Evolutionary conservation across 2,797 vertebrate genomes (phyloP).

Genomic region (Loriculus beryllinus): DNA sequence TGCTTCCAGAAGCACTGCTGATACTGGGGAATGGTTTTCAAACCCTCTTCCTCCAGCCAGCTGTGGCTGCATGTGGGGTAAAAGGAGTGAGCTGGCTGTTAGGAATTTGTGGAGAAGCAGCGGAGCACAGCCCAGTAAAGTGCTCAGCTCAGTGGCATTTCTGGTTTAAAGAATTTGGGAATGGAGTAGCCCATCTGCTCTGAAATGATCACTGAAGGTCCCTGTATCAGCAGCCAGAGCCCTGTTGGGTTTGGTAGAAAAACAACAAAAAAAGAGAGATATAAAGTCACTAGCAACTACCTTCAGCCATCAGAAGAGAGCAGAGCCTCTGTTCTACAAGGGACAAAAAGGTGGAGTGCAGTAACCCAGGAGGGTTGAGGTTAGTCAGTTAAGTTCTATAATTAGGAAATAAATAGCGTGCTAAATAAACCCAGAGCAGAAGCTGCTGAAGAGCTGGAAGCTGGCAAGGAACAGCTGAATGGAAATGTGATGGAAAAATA

Average conservation of each 20-base stretch:
- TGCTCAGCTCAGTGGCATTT: constrained; percentile 5
- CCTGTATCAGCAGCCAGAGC: background rate
- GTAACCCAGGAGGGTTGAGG: background rate
- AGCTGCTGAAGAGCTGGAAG: constrained; percentile 33
- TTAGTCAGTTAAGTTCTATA: constrained; percentile 53
- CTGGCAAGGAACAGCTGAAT: constrained; percentile 34
- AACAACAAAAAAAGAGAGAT: background rate
- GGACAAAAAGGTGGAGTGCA: background rate
- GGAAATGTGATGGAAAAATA: constrained; percentile 57
- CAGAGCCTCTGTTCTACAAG: background rate
- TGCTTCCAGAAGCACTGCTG: background rate
- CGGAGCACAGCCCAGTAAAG: background rate
- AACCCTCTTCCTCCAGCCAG: background rate
- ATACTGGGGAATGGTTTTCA: background rate
- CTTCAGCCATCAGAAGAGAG: background rate
- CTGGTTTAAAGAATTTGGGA: background rate
- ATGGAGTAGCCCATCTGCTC: background rate
- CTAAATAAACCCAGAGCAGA: constrained; percentile 49
- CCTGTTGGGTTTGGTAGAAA: background rate
- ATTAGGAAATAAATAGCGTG: constrained; percentile 47
- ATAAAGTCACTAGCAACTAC: background rate
- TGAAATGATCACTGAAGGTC: background rate
- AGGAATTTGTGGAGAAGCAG: background rate
- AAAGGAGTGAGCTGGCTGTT: background rate
- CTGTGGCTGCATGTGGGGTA: background rate